A percentile compares a stretch with the other conserved stretches of the same genome.
phyloP scores from a whole-genome alignment of 2,888 invertebrate species.

The Drosophila leonis region DNA sequence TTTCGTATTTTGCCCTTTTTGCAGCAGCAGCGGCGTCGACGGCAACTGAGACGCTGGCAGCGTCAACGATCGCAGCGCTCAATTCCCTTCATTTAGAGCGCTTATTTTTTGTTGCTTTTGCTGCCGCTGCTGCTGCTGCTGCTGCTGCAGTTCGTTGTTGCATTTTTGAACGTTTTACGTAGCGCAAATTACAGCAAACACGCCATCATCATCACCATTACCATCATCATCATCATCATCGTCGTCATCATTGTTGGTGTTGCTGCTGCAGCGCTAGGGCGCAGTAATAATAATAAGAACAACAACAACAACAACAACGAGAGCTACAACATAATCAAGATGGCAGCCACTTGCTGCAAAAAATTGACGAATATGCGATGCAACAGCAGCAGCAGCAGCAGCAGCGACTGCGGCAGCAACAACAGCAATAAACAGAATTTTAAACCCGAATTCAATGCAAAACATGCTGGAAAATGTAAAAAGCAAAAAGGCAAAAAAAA shows the following conservation, averaged over 20 bases:
- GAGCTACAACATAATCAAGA: conserved; percentile 77
- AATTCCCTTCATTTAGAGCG: conserved; percentile 82
- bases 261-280: conserved; percentile 55
- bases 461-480: conserved; percentile 61
- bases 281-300: conserved; percentile 61
- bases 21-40: conserved; percentile 48
- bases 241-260: conserved; percentile 38
- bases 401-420: conserved; percentile 34
- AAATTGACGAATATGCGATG: conserved; percentile 74
- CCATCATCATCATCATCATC: conserved; percentile 48
- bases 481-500: conserved; percentile 33
- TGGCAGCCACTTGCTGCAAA: conserved; percentile 78
- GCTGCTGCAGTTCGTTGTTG: conserved; percentile 65
- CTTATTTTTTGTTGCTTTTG: conserved; percentile 54
- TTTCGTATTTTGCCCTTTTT: conserved; percentile 82
- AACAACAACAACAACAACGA: conserved; percentile 62
- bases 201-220: conserved; percentile 79
- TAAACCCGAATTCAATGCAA: conserved; percentile 81
- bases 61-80: conserved; percentile 79
- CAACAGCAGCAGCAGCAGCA: conserved; percentile 46
- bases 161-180: conserved; percentile 82
- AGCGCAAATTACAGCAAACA: conserved; percentile 85
- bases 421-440: conserved; percentile 73
- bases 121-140: conserved; percentile 37
- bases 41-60: conserved; percentile 27